Percentiles rank a stretch among this genome's conserved stretches.
These are phyloP conservation scores for Drosophila navojoa DNA, from an alignment of 1,140 invertebrate species.

Conservation along the genomic window DNA sequence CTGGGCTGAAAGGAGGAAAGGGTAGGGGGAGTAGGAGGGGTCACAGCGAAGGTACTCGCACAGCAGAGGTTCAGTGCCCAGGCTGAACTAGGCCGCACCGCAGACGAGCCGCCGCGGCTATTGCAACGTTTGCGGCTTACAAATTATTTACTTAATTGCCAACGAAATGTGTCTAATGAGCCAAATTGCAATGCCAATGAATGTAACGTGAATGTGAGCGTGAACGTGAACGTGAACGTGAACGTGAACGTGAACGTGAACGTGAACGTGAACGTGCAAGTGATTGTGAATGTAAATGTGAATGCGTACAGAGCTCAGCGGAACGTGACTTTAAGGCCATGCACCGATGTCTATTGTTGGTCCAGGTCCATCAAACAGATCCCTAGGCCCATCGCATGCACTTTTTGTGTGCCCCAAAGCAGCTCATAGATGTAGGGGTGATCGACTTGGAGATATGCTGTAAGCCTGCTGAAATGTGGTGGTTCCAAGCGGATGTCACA, in stretches of 20 bases:
- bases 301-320: background rate
- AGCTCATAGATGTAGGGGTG: background rate
- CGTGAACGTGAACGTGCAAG: conserved; percentile 12
- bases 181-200: conserved; percentile 74
- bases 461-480: too few relatives aligned
- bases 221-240: background rate
- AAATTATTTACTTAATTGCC: conserved; percentile 82
- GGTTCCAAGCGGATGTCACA: too few relatives aligned
- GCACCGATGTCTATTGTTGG: background rate
- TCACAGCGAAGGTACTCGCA: background rate
- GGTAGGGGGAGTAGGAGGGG: background rate
- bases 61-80: background rate
- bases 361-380: background rate
- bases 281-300: background rate
- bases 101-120: conserved; percentile 51
- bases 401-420: conserved; percentile 1
- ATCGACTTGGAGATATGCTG: background rate
- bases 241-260: conserved; percentile 3
- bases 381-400: background rate
- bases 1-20: background rate
- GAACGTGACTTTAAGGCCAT: conserved; percentile 40
- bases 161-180: conserved; percentile 81
- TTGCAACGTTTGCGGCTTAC: conserved; percentile 78
- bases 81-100: conserved; percentile 18
- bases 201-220: conserved; percentile 19